These are phyloP conservation scores for Salvelinus sp. DNA, from an alignment of 2,113 vertebrate species.

Conservation along the genomic window DNA sequence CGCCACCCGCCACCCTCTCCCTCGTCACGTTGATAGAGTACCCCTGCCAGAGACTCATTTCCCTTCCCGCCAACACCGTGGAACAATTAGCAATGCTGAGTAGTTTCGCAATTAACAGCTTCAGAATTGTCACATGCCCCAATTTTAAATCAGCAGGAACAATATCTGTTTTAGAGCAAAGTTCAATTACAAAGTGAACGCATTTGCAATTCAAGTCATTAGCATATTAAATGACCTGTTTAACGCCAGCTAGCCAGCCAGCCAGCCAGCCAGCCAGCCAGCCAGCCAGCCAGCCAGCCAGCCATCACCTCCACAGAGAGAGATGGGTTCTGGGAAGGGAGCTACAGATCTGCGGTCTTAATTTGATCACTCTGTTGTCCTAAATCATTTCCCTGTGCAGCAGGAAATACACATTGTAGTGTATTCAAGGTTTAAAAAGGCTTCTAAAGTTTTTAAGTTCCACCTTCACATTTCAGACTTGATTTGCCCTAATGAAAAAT, in stretches of 20 bases:
- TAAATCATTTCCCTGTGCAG: no score
- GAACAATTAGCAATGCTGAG: conserved; percentile 80
- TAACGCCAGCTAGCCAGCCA: background rate
- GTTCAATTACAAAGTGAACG: conserved; percentile 77
- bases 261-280: no score
- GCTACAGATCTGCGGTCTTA: no score
- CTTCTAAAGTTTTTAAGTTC: no score
- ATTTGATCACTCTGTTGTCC: no score
- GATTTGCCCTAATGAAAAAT: no score
- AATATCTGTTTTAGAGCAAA: conserved; percentile 78
- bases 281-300: no score
- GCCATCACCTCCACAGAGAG: background rate
- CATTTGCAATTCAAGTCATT: conserved; percentile 71
- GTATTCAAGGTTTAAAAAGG: no score
- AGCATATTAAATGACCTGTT: conserved; percentile 69
- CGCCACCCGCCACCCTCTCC: conserved; percentile 13
- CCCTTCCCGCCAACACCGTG: conserved; percentile 67
- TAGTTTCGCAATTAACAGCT: conserved; percentile 78
- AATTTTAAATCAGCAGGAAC: conserved; percentile 75
- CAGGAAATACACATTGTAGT: no score
- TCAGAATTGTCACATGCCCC: conserved; percentile 78
- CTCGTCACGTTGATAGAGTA: conserved; percentile 65
- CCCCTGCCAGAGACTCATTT: conserved; percentile 67
- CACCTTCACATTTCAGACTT: no score
- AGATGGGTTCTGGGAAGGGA: conserved; percentile 5